Evolutionary conservation across 2,888 invertebrate species (phyloP).

Genomic region (Sabatieria punctata): DNA sequence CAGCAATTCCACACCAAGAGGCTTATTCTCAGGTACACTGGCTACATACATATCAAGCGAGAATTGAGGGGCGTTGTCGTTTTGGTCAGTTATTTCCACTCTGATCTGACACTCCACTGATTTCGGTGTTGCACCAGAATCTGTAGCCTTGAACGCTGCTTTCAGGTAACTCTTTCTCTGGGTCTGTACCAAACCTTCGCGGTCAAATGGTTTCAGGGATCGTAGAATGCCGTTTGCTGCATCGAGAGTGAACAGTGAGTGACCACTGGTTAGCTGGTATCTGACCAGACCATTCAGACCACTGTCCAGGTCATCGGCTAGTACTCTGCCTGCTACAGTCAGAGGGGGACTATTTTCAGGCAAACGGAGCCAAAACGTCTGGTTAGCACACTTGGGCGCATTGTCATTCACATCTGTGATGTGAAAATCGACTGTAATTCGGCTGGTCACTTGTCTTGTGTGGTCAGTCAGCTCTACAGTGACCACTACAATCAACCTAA

Average conservation of each 20-base stretch:
- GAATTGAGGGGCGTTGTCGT: constrained; percentile 71
- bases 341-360: constrained; percentile 5
- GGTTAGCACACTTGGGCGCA: constrained; percentile 11
- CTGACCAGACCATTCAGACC: constrained; percentile 67
- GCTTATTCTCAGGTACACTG: constrained; percentile 37
- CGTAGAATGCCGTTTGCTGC: constrained; percentile 4
- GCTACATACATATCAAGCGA: constrained; percentile 45
- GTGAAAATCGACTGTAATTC: constrained; percentile 65
- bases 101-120: constrained; percentile 32
- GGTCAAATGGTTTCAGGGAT: constrained; percentile 1
- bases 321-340: constrained; percentile 49
- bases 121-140: background rate
- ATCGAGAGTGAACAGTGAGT: background rate
- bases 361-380: background rate
- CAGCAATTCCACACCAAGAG: background rate
- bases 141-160: background rate
- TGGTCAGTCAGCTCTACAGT: background rate
- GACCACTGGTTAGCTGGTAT: constrained; percentile 45
- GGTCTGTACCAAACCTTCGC: constrained; percentile 2
- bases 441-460: background rate
- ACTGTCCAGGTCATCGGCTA: constrained; percentile 69
- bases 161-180: background rate
- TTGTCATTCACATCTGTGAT: constrained; percentile 79
- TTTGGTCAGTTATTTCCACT: constrained; percentile 71
- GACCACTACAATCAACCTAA: background rate